Conservation (phyloP, 2,797 vertebrate genomes). For the Moxostoma hubbsi region DNA sequence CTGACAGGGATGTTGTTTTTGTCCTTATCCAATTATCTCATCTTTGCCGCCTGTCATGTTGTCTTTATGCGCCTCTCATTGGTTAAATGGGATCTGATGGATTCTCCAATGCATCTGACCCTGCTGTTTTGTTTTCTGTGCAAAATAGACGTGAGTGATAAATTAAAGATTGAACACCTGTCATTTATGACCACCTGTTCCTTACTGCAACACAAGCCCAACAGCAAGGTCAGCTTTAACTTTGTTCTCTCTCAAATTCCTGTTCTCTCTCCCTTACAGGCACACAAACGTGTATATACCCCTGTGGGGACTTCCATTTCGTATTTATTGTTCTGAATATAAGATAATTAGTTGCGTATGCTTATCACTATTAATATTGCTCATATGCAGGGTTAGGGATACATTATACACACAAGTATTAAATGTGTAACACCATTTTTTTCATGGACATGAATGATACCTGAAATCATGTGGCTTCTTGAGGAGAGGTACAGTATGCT, state of each 20-base stretch:
- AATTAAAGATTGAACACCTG: slow-evolving; percentile 39
- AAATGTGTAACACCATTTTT: not conserved
- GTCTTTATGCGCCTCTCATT: slow-evolving; percentile 38
- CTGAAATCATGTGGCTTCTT: too few species aligned
- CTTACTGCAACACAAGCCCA: not conserved
- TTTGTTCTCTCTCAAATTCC: not conserved
- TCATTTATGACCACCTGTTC: slow-evolving; percentile 28
- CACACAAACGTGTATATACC: not conserved
- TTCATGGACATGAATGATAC: not conserved
- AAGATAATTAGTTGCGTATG: not conserved
- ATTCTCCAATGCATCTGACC: slow-evolving; percentile 17
- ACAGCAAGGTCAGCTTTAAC: slow-evolving; percentile 17
- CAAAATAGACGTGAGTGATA: slow-evolving; percentile 4
- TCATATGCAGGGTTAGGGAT: not conserved
- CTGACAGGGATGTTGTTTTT: slow-evolving; percentile 31
- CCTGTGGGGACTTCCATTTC: not conserved
- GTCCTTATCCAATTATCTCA: slow-evolving; percentile 31
- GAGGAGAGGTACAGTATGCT: not conserved
- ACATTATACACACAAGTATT: not conserved
- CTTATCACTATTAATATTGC: not conserved
- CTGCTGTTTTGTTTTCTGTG: slow-evolving; percentile 32
- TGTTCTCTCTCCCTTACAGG: not conserved
- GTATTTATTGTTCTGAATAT: not conserved
- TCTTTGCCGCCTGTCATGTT: slow-evolving; percentile 26
- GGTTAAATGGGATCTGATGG: slow-evolving; percentile 42